Evolutionary conservation across 2,113 vertebrate species (phyloP).

Genomic region (Ramphastos sulfuratus): DNA sequence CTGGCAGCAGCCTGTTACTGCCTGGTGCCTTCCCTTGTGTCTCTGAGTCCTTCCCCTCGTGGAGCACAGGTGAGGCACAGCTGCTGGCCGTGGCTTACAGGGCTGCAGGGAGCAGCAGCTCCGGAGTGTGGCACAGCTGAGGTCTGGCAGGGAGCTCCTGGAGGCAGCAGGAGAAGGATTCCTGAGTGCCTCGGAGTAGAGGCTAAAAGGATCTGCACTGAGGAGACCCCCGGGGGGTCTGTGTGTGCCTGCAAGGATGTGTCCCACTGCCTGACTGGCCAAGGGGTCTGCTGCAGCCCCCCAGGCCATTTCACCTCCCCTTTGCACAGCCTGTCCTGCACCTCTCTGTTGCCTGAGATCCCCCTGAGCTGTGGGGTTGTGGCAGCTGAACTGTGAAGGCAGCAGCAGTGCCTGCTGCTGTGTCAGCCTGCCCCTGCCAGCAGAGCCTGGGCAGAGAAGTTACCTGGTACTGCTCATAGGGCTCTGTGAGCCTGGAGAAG

Average conservation of each 20-base stretch:
- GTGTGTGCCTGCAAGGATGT: not conserved
- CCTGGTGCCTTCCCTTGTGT: conserved; percentile 64
- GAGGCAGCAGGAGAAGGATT: conserved; percentile 72
- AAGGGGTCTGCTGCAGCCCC: not conserved
- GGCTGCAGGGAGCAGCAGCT: conserved; percentile 72
- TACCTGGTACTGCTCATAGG: not conserved
- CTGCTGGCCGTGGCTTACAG: conserved; percentile 41
- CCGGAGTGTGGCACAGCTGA: conserved; percentile 70
- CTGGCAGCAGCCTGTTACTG: conserved; percentile 64
- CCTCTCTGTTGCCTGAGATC: not conserved
- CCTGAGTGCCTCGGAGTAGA: conserved; percentile 65
- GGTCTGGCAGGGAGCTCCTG: conserved; percentile 75
- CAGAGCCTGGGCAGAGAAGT: not conserved
- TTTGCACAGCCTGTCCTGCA: rapidly evolving
- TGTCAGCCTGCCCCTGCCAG: not conserved
- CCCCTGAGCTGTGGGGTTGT: not conserved
- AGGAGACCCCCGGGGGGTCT: not conserved
- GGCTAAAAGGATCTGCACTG: conserved; percentile 64
- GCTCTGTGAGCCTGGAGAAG: not conserved
- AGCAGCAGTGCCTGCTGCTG: rapidly evolving
- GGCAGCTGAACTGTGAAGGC: not conserved
- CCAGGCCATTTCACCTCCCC: not conserved
- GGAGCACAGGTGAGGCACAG: conserved; percentile 50
- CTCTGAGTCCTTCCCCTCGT: conserved; percentile 49
- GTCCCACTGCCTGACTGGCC: rapidly evolving